These are phyloP conservation scores for Heliangelus exortis DNA, from an alignment of 2,797 vertebrate genomes.

Conservation along the genomic window DNA sequence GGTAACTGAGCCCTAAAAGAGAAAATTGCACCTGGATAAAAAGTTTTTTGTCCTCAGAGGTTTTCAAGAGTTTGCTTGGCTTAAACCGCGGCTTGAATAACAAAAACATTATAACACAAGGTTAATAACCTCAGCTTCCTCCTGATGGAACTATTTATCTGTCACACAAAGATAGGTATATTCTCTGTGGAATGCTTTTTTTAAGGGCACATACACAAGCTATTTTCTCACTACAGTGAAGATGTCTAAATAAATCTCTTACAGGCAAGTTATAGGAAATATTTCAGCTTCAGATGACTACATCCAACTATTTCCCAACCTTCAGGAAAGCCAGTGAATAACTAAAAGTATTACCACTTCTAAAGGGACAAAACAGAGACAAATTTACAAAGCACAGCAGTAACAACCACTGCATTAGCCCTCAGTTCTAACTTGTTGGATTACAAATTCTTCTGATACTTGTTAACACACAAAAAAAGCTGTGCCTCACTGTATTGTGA, in stretches of 20 bases:
- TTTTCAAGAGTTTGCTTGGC: neutral
- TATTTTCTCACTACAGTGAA: slow-evolving; percentile 41
- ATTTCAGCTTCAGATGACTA: slow-evolving; percentile 69
- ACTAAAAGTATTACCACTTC: slow-evolving; percentile 2
- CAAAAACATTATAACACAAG: slow-evolving; percentile 32
- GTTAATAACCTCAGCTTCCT: slow-evolving; percentile 46
- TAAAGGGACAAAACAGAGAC: neutral
- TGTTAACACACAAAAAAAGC: neutral
- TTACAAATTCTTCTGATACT: neutral
- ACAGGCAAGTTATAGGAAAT: slow-evolving; percentile 43
- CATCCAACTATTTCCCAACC: slow-evolving; percentile 23
- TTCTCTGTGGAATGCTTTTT: slow-evolving; percentile 24
- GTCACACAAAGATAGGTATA: slow-evolving; percentile 42
- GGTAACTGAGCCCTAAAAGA: neutral
- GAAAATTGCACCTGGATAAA: neutral
- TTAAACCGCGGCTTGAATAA: slow-evolving; percentile 23
- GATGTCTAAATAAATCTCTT: slow-evolving; percentile 60
- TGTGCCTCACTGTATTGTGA: neutral
- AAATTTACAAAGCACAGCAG: neutral
- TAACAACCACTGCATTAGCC: neutral
- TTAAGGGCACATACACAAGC: slow-evolving; percentile 33
- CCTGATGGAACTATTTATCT: slow-evolving; percentile 56
- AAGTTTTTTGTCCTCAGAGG: neutral
- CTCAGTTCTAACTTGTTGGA: neutral
- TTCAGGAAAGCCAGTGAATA: slow-evolving; percentile 34